Evolutionary conservation across 2,888 invertebrate species (phyloP).

Genomic region (Sialis fuliginosa): DNA sequence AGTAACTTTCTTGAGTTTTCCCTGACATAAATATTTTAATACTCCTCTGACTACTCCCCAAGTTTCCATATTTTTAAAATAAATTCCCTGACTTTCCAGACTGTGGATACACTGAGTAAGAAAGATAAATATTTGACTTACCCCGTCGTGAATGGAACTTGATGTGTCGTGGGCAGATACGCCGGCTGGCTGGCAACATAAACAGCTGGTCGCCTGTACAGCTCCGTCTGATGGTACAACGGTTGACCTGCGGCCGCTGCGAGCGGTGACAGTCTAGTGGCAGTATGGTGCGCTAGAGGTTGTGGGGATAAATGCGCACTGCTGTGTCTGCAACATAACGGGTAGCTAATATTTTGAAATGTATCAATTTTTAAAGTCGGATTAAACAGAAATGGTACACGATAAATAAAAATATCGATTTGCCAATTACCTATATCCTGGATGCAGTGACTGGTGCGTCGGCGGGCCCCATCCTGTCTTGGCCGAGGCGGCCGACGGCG

Average conservation of each 20-base stretch:
- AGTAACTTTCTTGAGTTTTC: no score
- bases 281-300: constrained; percentile 22
- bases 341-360: not conserved
- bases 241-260: constrained; percentile 34
- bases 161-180: constrained; percentile 31
- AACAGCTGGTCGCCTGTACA: constrained; percentile 48
- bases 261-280: constrained; percentile 30
- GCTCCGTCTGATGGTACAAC: constrained; percentile 40
- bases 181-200: constrained; percentile 46
- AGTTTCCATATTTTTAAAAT: not conserved
- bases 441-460: constrained; percentile 26
- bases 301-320: constrained; percentile 32
- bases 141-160: constrained; percentile 27
- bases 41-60: no score
- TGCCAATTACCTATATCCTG: constrained; percentile 26
- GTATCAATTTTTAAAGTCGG: not conserved
- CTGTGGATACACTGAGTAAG: not conserved
- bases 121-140: constrained; percentile 20
- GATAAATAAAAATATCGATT: not conserved
- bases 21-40: no score
- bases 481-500: constrained; percentile 21
- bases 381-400: not conserved
- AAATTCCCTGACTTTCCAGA: not conserved
- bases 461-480: constrained; percentile 25
- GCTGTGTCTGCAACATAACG: constrained; percentile 19